Evolutionary conservation across 1,140 invertebrate genomes (phyloP).

Genomic region (Lepidotrigona ventralis): DNA sequence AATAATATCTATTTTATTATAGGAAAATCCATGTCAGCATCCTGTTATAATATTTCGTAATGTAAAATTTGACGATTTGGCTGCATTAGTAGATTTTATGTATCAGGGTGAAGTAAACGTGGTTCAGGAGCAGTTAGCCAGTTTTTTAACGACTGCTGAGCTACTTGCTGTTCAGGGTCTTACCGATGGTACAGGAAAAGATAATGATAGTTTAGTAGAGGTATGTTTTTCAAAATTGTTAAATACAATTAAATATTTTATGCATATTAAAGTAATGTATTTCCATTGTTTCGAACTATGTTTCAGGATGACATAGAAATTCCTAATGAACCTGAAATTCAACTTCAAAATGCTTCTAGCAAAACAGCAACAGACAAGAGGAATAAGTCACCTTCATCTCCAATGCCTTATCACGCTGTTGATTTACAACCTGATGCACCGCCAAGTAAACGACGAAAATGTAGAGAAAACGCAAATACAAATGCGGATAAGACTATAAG

Average conservation of each 20-base stretch:
- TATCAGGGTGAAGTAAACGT: constrained; percentile 87
- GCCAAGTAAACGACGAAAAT: constrained; percentile 77
- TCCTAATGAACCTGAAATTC: constrained; percentile 79
- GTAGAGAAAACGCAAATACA: constrained; percentile 71
- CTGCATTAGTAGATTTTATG: constrained; percentile 91
- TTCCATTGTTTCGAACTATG: not conserved
- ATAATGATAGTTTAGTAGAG: constrained; percentile 76
- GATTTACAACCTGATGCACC: constrained; percentile 75
- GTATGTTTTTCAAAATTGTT: constrained; percentile 54
- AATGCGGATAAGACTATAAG: constrained; percentile 70
- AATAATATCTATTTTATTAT: constrained; percentile 54
- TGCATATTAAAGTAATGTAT: not conserved
- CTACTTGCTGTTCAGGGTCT: constrained; percentile 84
- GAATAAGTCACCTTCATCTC: constrained; percentile 75
- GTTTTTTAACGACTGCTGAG: constrained; percentile 84
- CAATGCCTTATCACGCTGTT: constrained; percentile 71
- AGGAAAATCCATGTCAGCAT: constrained; percentile 91
- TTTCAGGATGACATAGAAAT: constrained; percentile 77
- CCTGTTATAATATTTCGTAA: constrained; percentile 93
- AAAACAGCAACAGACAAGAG: constrained; percentile 75
- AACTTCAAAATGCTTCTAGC: constrained; percentile 75
- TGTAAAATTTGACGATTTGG: constrained; percentile 90
- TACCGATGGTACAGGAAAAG: constrained; percentile 80
- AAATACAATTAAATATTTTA: not conserved
- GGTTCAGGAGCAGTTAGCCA: constrained; percentile 83